phyloP scores from a whole-genome alignment of 37 sponge, comb jelly and placozoan species.

The Ephydatia muelleri region DNA sequence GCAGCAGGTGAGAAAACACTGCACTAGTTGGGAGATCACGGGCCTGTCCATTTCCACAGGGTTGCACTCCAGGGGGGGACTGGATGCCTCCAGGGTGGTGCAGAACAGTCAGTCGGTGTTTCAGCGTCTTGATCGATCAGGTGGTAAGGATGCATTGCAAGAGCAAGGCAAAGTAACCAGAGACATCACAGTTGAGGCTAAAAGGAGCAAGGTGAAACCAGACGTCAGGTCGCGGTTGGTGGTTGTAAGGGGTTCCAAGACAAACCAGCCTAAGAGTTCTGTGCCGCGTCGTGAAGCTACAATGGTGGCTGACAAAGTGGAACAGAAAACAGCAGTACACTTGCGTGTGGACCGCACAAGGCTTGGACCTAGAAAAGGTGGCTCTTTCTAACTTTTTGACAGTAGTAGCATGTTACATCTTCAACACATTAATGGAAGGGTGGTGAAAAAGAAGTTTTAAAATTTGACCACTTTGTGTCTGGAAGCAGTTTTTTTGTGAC shows the following conservation, averaged over 20 bases:
- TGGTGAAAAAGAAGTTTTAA: neutral
- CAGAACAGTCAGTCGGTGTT: neutral
- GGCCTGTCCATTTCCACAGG: neutral
- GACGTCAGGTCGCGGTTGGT: neutral
- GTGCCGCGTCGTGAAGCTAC: neutral
- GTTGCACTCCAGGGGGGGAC: neutral
- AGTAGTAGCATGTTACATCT: neutral
- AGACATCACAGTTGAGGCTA: neutral
- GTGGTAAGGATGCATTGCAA: neutral
- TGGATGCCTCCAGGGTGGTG: neutral
- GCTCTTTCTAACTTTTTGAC: constrained; percentile 13
- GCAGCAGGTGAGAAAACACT: constrained; percentile 18
- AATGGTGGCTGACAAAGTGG: neutral
- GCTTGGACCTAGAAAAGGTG: neutral
- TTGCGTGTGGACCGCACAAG: neutral
- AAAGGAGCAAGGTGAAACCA: neutral
- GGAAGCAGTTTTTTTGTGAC: neutral
- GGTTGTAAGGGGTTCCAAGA: neutral
- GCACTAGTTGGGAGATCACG: neutral
- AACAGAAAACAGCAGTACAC: neutral
- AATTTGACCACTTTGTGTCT: constrained; percentile 18
- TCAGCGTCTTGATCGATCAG: neutral
- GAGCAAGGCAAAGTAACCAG: neutral
- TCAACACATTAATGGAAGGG: neutral
- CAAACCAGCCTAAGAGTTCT: neutral